A percentile compares a stretch with the other conserved stretches of the same genome.
These are phyloP conservation scores for Acinonyx jubatus DNA, from an alignment of 2,113 vertebrate genomes.

Conservation along the genomic window DNA sequence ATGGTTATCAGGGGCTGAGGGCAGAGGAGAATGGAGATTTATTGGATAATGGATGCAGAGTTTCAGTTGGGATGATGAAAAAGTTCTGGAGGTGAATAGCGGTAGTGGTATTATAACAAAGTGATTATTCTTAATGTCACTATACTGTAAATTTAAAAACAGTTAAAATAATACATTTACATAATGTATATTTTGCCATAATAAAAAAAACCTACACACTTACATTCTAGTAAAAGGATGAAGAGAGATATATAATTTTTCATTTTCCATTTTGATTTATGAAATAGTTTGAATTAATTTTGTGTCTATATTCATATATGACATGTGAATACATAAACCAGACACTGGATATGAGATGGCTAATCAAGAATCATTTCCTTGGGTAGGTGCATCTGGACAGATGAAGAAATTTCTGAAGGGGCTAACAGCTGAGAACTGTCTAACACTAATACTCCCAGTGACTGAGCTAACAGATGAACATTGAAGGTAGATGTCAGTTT, in stretches of 20 bases:
- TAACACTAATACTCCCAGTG: not conserved
- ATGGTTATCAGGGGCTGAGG: not conserved
- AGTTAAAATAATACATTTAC: not conserved
- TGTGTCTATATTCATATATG: not conserved
- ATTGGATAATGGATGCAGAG: not conserved
- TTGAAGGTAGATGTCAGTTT: not conserved
- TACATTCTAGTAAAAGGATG: not conserved
- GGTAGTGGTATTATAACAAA: not conserved
- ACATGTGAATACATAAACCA: not conserved
- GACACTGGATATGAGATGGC: too few species aligned
- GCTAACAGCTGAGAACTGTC: not conserved
- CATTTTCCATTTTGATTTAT: not conserved
- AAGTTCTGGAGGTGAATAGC: not conserved
- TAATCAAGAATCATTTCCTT: not conserved
- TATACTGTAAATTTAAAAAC: not conserved
- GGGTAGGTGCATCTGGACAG: not conserved
- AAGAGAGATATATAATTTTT: not conserved
- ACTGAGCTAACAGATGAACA: too few species aligned
- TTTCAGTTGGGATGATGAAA: not conserved
- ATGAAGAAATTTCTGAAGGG: not conserved
- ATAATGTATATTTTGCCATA: not conserved
- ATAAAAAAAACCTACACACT: not conserved
- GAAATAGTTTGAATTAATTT: not conserved
- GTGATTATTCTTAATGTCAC: not conserved
- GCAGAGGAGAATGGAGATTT: not conserved